A percentile compares a stretch with the other conserved stretches of the same genome.
Evolutionary conservation across 1,140 invertebrate genomes (phyloP).

Genomic region (Glomeris maerens): DNA sequence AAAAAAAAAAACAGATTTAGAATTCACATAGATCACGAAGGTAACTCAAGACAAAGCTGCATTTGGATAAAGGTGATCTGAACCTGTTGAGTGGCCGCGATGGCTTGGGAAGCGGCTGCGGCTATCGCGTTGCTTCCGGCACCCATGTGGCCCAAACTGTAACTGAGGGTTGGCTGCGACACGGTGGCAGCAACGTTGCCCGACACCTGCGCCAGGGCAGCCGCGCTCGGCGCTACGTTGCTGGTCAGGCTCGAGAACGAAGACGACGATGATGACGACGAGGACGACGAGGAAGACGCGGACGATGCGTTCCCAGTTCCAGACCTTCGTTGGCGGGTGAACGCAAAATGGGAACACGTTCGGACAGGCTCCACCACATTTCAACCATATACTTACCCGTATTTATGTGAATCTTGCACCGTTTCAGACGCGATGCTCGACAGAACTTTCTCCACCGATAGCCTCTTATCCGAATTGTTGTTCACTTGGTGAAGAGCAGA

Average conservation of each 20-base stretch:
- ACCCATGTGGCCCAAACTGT: constrained; percentile 53
- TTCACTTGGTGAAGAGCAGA: too few species aligned
- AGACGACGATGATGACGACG: constrained; percentile 16
- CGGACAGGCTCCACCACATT: too few species aligned
- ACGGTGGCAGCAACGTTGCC: constrained; percentile 22
- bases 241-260: too few species aligned
- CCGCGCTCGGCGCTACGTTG: constrained; percentile 15
- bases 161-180: constrained; percentile 35
- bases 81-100: constrained; percentile 86
- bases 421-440: too few species aligned
- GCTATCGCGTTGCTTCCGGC: constrained; percentile 75
- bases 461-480: too few species aligned
- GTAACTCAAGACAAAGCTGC: neutral
- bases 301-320: constrained; percentile 8
- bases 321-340: too few species aligned
- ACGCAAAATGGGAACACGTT: too few species aligned
- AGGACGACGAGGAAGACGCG: constrained; percentile 16
- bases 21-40: neutral
- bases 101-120: constrained; percentile 87
- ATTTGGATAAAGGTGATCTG: too few species aligned
- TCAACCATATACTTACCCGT: too few species aligned
- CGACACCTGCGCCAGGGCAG: constrained; percentile 26
- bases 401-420: too few species aligned
- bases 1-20: constrained; percentile 7
- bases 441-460: too few species aligned